Conservation (phyloP, 2,797 vertebrate genomes). For the Mormyrops boulengeri region DNA sequence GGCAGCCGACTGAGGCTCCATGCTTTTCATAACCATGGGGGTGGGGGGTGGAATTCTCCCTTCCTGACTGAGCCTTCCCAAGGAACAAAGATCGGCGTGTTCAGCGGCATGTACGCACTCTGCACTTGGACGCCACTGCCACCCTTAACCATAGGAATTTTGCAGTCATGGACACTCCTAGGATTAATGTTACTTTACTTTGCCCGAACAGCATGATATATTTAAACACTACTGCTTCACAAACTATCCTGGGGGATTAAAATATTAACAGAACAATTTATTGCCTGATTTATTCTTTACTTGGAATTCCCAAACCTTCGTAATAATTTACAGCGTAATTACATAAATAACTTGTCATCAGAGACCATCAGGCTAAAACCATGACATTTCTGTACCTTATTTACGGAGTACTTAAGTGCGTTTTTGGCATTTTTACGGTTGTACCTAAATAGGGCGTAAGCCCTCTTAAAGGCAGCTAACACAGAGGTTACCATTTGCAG, state of each 20-base stretch:
- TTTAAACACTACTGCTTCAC: not conserved
- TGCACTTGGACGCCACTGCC: not conserved
- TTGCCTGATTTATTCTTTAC: not conserved
- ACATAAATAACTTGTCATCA: not conserved
- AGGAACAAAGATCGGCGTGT: constrained; percentile 42
- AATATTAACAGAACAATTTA: not conserved
- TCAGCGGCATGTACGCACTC: constrained; percentile 22
- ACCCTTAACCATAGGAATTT: not conserved
- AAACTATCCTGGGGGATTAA: not conserved
- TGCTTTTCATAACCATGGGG: constrained; percentile 43
- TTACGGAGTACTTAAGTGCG: not conserved
- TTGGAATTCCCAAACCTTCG: not conserved
- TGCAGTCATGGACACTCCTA: not conserved
- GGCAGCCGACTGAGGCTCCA: constrained; percentile 49
- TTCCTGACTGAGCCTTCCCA: constrained; percentile 39
- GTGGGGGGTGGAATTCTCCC: constrained; percentile 34
- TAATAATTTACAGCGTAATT: not conserved
- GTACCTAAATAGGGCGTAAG: not conserved
- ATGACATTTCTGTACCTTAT: not conserved
- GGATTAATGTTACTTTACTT: not conserved
- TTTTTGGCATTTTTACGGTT: not conserved
- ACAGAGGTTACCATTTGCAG: not conserved
- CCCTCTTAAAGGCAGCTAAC: not conserved
- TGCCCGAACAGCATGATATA: not conserved
- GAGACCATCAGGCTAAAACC: not conserved